Evolutionary conservation across 2,797 vertebrate species (phyloP).

Genomic region (Columba guinea): DNA sequence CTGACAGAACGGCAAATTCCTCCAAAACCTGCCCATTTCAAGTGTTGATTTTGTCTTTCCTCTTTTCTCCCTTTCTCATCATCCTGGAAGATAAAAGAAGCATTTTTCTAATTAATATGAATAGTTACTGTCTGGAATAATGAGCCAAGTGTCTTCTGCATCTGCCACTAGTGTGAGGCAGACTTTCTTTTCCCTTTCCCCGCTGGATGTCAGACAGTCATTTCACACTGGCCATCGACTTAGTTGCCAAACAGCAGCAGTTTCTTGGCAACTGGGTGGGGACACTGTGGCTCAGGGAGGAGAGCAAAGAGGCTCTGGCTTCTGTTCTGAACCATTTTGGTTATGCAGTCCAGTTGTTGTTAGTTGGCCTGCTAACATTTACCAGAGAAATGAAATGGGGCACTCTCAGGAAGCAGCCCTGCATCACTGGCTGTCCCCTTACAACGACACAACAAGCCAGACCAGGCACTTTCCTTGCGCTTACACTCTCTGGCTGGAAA

Average conservation of each 20-base stretch:
- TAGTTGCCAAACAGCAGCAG: background rate
- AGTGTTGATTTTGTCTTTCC: background rate
- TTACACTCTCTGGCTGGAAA: accelerated
- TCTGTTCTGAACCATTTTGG: background rate
- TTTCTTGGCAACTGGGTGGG: background rate
- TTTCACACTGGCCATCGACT: background rate
- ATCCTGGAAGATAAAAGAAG: background rate
- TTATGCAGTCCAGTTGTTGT: background rate
- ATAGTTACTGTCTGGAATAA: background rate
- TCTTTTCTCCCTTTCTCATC: accelerated
- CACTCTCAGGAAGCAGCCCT: background rate
- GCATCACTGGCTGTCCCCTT: background rate
- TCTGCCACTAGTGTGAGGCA: accelerated
- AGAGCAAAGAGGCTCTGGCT: background rate
- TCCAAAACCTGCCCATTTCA: background rate
- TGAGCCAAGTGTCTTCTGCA: background rate
- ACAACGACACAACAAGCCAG: accelerated
- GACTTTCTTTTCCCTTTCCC: background rate
- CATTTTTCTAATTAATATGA: background rate
- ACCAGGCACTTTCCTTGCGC: background rate
- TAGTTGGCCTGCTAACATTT: background rate
- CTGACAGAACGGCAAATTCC: background rate
- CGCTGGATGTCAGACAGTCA: background rate
- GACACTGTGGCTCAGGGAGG: background rate
- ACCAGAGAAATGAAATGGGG: background rate